phyloP scores from a whole-genome alignment of 2,113 vertebrate genomes.

The Sinocyclocheilus rhinocerous region DNA sequence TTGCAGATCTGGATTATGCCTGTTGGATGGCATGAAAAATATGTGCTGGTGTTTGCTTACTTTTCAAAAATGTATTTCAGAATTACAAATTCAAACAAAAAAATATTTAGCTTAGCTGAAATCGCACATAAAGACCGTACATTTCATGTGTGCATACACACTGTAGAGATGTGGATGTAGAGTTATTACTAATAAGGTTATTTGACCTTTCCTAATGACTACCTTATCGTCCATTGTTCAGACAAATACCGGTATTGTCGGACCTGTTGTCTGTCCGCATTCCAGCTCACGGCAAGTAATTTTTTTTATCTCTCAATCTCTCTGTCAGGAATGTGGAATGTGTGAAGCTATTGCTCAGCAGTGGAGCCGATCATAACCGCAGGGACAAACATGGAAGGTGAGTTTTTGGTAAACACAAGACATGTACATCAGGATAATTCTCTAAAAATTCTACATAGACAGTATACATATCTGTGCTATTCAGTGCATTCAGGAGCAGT shows the following conservation, averaged over 20 bases:
- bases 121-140: too few species aligned
- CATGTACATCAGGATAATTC: not conserved
- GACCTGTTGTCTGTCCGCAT: not conserved
- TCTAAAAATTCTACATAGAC: not conserved
- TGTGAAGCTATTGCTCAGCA: conserved; percentile 93
- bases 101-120: not conserved
- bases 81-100: not conserved
- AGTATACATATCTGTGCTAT: not conserved
- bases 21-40: not conserved
- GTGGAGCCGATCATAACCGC: conserved; percentile 90
- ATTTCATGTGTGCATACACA: not conserved
- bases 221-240: not conserved
- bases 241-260: not conserved
- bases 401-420: conserved; percentile 51
- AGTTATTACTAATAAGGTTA: not conserved
- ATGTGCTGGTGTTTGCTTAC: not conserved
- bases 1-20: not conserved
- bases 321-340: conserved; percentile 91
- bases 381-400: conserved; percentile 94
- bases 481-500: not conserved
- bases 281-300: not conserved
- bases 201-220: not conserved
- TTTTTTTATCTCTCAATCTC: not conserved
- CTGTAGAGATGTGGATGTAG: not conserved
- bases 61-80: not conserved